phyloP scores from a whole-genome alignment of 2,113 vertebrate species.

The Helogale parvula region DNA sequence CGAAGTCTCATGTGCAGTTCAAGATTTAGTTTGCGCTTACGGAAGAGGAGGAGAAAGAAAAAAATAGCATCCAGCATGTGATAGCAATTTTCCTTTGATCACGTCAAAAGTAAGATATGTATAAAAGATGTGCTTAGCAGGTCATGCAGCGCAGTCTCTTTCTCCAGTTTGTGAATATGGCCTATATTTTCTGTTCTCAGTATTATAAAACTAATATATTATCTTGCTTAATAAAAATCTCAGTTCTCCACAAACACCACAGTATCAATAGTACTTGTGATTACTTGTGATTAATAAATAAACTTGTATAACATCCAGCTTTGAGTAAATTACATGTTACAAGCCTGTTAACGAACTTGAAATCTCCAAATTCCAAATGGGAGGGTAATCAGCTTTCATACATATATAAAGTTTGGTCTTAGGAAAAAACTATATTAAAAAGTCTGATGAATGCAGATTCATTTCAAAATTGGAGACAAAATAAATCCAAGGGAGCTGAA shows the following conservation, averaged over 20 bases:
- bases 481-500: neutral
- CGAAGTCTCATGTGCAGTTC: neutral
- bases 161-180: neutral
- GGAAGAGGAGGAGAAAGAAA: neutral
- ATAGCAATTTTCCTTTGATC: constrained; percentile 69
- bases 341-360: neutral
- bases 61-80: constrained; percentile 1
- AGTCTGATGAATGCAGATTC: neutral
- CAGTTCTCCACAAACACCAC: neutral
- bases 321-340: constrained; percentile 51
- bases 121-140: constrained; percentile 31
- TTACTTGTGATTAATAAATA: constrained; percentile 60
- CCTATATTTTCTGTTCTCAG: neutral
- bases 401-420: neutral
- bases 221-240: constrained; percentile 7
- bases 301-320: neutral
- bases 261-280: neutral
- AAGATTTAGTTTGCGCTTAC: neutral
- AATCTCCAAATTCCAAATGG: neutral
- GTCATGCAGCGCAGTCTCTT: neutral
- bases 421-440: constrained; percentile 44
- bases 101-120: constrained; percentile 27
- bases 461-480: neutral
- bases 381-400: constrained; percentile 50
- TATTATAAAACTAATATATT: neutral